phyloP scores from a whole-genome alignment of 2,113 vertebrate genomes.

The Vireo altiloquus region DNA sequence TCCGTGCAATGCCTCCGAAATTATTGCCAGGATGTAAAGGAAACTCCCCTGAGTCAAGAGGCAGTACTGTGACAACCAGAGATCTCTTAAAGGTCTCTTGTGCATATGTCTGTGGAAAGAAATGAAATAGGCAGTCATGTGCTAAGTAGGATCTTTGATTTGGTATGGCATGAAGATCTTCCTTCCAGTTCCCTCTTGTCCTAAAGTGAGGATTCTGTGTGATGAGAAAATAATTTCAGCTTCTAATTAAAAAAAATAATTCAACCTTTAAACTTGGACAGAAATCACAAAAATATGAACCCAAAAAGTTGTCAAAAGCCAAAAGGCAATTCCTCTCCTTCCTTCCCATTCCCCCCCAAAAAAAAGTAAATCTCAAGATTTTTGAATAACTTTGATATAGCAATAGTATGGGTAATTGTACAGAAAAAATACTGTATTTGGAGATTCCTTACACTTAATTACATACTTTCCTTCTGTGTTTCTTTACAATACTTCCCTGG shows the following conservation, averaged over 20 bases:
- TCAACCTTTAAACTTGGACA: background rate
- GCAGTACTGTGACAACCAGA: background rate
- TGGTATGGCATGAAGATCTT: background rate
- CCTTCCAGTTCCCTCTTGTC: background rate
- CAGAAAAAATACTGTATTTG: background rate
- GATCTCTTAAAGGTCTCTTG: background rate
- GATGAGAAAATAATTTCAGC: background rate
- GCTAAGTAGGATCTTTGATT: background rate
- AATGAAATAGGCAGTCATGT: background rate
- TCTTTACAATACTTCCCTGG: background rate
- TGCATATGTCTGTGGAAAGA: background rate
- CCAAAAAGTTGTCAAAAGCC: background rate
- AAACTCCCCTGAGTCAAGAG: background rate
- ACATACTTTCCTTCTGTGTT: background rate
- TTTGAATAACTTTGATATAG: background rate
- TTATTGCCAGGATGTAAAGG: background rate
- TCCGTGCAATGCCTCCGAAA: background rate
- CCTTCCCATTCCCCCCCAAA: accelerated
- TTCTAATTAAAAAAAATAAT: background rate
- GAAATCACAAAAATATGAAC: background rate
- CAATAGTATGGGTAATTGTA: background rate
- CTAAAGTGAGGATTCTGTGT: background rate
- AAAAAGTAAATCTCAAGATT: background rate
- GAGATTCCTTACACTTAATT: background rate
- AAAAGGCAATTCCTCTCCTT: background rate